These are phyloP conservation scores for Psittacula echo DNA, from an alignment of 2,797 vertebrate genomes.

Conservation along the genomic window DNA sequence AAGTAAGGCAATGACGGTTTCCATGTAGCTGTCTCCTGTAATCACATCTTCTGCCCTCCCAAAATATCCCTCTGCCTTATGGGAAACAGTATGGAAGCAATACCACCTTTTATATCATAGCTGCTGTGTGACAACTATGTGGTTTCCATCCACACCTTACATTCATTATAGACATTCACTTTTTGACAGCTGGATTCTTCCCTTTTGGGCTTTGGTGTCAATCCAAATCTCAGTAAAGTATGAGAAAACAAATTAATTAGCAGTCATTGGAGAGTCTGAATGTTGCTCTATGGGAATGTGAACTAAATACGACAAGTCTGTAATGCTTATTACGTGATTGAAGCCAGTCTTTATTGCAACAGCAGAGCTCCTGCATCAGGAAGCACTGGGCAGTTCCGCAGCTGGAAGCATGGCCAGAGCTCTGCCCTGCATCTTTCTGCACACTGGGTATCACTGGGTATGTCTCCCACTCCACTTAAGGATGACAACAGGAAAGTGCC, in stretches of 20 bases:
- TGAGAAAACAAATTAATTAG: conserved; percentile 71
- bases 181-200: conserved; percentile 69
- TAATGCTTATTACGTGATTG: not conserved
- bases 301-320: conserved; percentile 6
- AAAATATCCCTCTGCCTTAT: conserved; percentile 65
- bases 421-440: not conserved
- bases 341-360: not conserved
- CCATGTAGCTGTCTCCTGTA: not conserved
- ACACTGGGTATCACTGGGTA: fast-evolving
- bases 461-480: not conserved
- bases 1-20: not conserved
- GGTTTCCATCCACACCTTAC: conserved; percentile 63
- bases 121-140: conserved; percentile 47
- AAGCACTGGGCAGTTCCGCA: not conserved
- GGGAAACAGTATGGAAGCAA: conserved; percentile 57
- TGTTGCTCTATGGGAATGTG: not conserved
- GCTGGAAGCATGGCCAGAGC: not conserved
- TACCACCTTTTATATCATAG: conserved; percentile 35
- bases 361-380: not conserved
- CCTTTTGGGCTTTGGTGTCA: conserved; percentile 62
- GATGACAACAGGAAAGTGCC: not conserved
- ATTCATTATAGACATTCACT: conserved; percentile 58
- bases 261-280: conserved; percentile 39
- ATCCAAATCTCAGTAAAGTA: conserved; percentile 62
- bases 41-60: conserved; percentile 65